Base-by-base conservation (phyloP, 1,140 invertebrate species). In the Drosophila subpulchrella region DNA sequence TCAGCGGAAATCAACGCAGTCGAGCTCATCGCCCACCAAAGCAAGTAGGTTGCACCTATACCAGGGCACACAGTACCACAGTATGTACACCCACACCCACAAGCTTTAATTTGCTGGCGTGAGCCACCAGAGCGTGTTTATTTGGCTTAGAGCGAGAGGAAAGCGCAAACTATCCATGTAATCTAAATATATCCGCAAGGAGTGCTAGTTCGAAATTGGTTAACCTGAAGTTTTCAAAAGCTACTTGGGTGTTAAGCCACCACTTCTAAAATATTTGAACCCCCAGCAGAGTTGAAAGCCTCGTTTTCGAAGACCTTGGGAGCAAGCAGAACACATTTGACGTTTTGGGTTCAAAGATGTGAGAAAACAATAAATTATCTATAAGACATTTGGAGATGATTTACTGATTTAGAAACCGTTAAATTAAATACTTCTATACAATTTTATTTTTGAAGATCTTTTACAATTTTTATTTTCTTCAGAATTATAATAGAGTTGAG, bases 1-100 rank as follows among this genome's bases (percentile, higher is more conserved):
- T 84, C 84, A 89, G 70, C 80, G 84, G 57, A 90, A 90, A 90
- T 86, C 81, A 82, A 86, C 85, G 86, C 85, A 79, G 68, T 71
- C 68, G 54, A 80, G 72, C 75, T 82, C 85, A 86, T 89, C 84
- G 72, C 82, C 86, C 54, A 81, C 86, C 44, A 91, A 90, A 91
- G 59, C 82, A 91, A 91, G 90, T 91, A 91, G 76, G 90, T 91
- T 88, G 71, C 85, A 79, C 44, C 42, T 42, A 76, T 54, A 46
- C 60, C 60, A 66, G 8, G 53, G 42, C 47, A 50, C 11, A 38
- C 57, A 67, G 15, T 15, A 56, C 38, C 24, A 24, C n/a, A 32
- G 24, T 41, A 54, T 71, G 68, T 56, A 71, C 58, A 55, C 34
- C 10, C 7, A 34, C 3, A 11, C 24, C 54, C n/a, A 20, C 53